A percentile compares a stretch with the other conserved stretches of the same genome.
Conservation (phyloP, 1,140 invertebrate genomes). For the Gryllus bimaculatus region DNA sequence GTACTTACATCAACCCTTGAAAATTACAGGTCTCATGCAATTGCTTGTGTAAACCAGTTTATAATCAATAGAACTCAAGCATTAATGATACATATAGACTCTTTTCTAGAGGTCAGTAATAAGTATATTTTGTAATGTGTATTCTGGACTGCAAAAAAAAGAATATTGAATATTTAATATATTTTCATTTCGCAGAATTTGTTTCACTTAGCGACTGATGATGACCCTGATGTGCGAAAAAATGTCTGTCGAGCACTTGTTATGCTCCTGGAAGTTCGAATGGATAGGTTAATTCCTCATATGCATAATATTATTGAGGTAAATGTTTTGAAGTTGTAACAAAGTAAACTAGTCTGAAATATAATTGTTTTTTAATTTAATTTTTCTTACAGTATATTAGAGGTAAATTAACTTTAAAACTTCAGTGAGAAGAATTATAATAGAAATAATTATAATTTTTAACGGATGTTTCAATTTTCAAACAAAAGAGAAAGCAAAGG, state of each 20-base stretch:
- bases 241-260: slow-evolving; percentile 95
- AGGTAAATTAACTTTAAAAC: too few relatives aligned
- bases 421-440: too few relatives aligned
- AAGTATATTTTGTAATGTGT: neutral
- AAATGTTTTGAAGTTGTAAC: slow-evolving; percentile 19
- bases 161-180: neutral
- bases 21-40: slow-evolving; percentile 74
- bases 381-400: too few relatives aligned
- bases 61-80: slow-evolving; percentile 86
- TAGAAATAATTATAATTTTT: too few relatives aligned
- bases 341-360: neutral
- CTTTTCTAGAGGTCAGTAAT: slow-evolving; percentile 73
- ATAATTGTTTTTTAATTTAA: too few relatives aligned
- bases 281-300: slow-evolving; percentile 91
- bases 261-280: slow-evolving; percentile 89
- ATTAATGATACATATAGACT: slow-evolving; percentile 89
- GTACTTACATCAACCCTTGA: slow-evolving; percentile 3
- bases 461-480: too few relatives aligned
- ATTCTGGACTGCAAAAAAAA: neutral
- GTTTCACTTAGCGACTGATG: slow-evolving; percentile 67
- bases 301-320: slow-evolving; percentile 94
- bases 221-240: slow-evolving; percentile 81
- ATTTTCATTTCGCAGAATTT: slow-evolving; percentile 47
- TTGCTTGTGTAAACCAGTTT: slow-evolving; percentile 97
- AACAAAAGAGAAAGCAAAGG: too few relatives aligned